Evolutionary conservation across 2,888 invertebrate species (phyloP).

Genomic region (Athalia circularis): DNA sequence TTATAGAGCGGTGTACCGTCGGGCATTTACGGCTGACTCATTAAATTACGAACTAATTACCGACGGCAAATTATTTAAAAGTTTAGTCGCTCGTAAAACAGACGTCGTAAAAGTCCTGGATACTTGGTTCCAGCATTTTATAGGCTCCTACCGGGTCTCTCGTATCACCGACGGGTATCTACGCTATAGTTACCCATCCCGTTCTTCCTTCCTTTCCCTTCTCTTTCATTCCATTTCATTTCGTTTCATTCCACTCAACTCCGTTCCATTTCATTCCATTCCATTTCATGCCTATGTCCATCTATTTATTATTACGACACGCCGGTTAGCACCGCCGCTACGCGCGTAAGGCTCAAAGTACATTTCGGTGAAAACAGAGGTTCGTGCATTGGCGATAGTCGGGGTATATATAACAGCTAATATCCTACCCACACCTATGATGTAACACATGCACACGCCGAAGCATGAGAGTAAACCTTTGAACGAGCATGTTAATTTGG

Average conservation of each 20-base stretch:
- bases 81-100: conserved; percentile 69
- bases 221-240: not conserved
- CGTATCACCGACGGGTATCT: conserved; percentile 42
- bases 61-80: conserved; percentile 71
- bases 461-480: no score
- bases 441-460: not conserved
- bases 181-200: not conserved
- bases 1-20: conserved; percentile 63
- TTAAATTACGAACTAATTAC: conserved; percentile 73
- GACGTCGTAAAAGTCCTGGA: conserved; percentile 63
- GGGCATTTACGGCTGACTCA: conserved; percentile 67
- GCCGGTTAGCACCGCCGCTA: conserved; percentile 39
- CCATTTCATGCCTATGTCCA: conserved; percentile 36
- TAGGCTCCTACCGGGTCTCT: conserved; percentile 42
- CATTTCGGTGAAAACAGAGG: conserved; percentile 30
- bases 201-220: not conserved
- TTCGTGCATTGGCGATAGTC: conserved; percentile 1
- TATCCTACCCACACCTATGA: not conserved
- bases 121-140: conserved; percentile 47
- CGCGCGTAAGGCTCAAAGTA: conserved; percentile 39
- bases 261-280: conserved; percentile 34
- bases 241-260: conserved; percentile 13
- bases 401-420: not conserved
- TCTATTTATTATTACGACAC: conserved; percentile 44
- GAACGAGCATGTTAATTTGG: no score